Conservation (phyloP, 2,113 vertebrate genomes). For the Rhizomys pruinosus region DNA sequence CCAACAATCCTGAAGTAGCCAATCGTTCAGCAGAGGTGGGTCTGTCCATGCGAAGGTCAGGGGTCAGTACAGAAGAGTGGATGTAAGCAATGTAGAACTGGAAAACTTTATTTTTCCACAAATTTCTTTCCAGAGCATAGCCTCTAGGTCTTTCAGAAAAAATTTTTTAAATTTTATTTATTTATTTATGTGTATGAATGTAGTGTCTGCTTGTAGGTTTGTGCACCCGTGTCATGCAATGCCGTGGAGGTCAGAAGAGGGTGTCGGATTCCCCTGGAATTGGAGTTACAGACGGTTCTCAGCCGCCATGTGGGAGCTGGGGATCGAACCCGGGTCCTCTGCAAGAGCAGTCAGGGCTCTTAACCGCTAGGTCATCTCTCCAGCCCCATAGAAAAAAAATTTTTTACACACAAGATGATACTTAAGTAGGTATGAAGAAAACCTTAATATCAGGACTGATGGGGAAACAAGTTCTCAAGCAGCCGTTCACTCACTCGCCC, state of each 20-base stretch:
- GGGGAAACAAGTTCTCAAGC: constrained; percentile 28
- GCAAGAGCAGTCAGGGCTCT: too few species aligned
- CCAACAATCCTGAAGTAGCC: not conserved
- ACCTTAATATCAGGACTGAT: not conserved
- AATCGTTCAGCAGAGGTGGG: not conserved
- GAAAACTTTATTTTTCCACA: not conserved
- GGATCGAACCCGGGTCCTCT: too few species aligned
- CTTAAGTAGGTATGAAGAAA: constrained; percentile 10
- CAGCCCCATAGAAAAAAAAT: too few species aligned
- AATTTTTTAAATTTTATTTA: too few species aligned
- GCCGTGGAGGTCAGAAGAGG: too few species aligned
- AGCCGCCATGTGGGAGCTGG: too few species aligned
- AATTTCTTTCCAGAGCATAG: not conserved
- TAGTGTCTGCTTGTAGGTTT: too few species aligned
- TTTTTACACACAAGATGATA: not conserved
- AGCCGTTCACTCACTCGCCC: not conserved
- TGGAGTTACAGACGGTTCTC: too few species aligned
- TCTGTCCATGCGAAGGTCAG: not conserved
- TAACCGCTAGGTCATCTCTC: too few species aligned
- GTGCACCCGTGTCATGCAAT: too few species aligned
- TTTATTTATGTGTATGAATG: too few species aligned
- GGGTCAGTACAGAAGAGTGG: not conserved
- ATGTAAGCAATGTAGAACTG: not conserved
- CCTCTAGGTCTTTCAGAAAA: not conserved
- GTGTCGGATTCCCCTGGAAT: too few species aligned